Base-by-base conservation (phyloP, 1,140 invertebrate genomes). In the Temnothorax curvispinosus region DNA sequence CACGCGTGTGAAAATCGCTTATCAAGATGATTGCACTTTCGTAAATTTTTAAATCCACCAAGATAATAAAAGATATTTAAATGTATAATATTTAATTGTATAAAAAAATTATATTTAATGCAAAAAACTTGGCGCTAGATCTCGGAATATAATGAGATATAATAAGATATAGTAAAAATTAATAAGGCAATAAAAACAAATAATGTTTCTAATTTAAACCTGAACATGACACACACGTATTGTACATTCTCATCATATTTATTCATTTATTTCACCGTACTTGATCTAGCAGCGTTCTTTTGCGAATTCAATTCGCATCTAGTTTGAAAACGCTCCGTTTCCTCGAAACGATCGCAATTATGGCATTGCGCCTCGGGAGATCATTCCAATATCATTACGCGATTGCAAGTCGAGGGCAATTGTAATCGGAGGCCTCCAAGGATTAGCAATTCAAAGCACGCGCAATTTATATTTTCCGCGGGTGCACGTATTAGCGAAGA, bases 401-500 rank as follows among this genome's bases (percentile, higher is more conserved):
- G 3, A 4, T 41, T 44, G 38, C 13, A 60, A 60, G 4, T 69
- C 7, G 41, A 50, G 41, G 13, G 38, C 38, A 58, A 58, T 41
- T 41, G 13, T 58, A 32, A 44, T 65, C 27, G 60, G 67, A 41
- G 60, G 44, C n/a, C 44, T 65, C 44, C 32, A 52, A 21, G 11
- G 8, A 80, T 80, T 67, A 67, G 62, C 44, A 80, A 41, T 80
- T 80, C 47, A 52, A 47, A 67, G 8, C 13, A 38, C 9, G 44
- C 32, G 47, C 18, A 0, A 35, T 65, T 35, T 32, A 50, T 27
- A 67, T 67, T 38, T 80, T 50, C 27, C 32, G 32, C 56, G 21
- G 13, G 64, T 47, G 11, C 21, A 3, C 18, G 11, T 47, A 3
- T 9, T 13, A 21, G 2, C 11, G 44, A 3, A 15, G 2, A 60